Base-by-base conservation (phyloP, 2,888 invertebrate genomes). In the Nomada lathburiana region DNA sequence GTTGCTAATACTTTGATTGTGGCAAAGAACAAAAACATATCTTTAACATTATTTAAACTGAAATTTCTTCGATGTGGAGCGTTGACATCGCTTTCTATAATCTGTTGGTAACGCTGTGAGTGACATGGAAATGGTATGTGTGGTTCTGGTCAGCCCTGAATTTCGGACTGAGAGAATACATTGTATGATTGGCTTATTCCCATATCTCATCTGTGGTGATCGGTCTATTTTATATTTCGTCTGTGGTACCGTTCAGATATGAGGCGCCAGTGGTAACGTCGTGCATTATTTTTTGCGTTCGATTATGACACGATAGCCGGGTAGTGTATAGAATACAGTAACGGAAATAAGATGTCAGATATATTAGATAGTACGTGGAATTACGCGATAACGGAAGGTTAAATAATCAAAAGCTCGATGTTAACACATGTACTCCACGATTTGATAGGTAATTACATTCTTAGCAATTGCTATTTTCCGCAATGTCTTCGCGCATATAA, bases 251-350 rank as follows among this genome's bases (percentile, higher is more conserved):
- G 64, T 80, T 75, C 16, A 4, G 26, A 63, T 52, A 18, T 55
- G 23, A 57, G 74, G 77, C 82, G 70, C 73, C 57, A 62, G 67
- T 67, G 76, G 71, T 57, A 67, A 64, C 29, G 18, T 80, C 2
- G 71, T 63, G 67, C 44, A 76, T 80, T 76, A 71, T 80, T 73
- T 72, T 81, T 71, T 74, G 59, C 60, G 63, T 65, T 42, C 26
- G 73, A 79, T 76, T 71, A 70, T 74, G 65, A 70, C 65, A 59
- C 64, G 73, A 68, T 84, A 63, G 76, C 84, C 81, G 85, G 84
- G 20, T 78, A 84, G 74, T 75, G 68, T 67, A 23, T 78, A 82
- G 47, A 69, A 52, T 47, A 72, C 50, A n/a, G 64, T 77, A 77
- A 78, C 68, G 50, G 59, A 29, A 76, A 70, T 72, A 81, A 74